A percentile compares a stretch with the other conserved stretches of the same genome.
phyloP scores from a whole-genome alignment of 2,888 invertebrate species.

The Creontiades dilutus region DNA sequence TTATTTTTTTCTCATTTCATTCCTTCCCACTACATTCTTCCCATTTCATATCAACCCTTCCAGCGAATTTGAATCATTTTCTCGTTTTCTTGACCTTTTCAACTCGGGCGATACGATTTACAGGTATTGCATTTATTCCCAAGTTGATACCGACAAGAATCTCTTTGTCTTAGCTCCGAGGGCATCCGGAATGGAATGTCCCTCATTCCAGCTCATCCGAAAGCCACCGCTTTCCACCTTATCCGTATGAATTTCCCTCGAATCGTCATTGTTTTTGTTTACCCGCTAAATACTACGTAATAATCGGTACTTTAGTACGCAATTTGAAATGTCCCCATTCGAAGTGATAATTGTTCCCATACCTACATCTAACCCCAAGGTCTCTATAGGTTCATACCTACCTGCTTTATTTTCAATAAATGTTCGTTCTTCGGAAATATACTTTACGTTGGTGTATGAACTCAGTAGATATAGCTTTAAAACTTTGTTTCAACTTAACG shows the following conservation, averaged over 20 bases:
- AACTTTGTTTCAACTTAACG: too few relatives aligned
- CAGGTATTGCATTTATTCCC: neutral
- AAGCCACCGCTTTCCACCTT: neutral
- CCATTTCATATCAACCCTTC: neutral
- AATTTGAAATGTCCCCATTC: too few relatives aligned
- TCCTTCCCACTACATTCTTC: neutral
- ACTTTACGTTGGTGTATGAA: too few relatives aligned
- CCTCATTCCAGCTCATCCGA: neutral
- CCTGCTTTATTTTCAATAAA: too few relatives aligned
- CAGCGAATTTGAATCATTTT: neutral
- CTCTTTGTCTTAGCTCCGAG: conserved; percentile 9
- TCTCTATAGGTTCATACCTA: too few relatives aligned
- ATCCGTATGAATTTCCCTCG: neutral
- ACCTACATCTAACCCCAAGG: too few relatives aligned
- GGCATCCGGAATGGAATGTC: conserved; percentile 46
- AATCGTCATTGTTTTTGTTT: neutral
- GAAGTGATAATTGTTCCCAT: too few relatives aligned
- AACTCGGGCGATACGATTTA: neutral
- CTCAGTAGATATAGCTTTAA: too few relatives aligned
- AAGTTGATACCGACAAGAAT: conserved; percentile 41
- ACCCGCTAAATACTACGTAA: neutral
- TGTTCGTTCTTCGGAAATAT: too few relatives aligned
- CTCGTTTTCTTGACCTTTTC: neutral
- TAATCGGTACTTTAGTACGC: neutral
- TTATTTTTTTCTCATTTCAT: conserved; percentile 47